These are phyloP conservation scores for Willowsia nigromaculata DNA, from an alignment of 2,888 invertebrate genomes.

Conservation along the genomic window DNA sequence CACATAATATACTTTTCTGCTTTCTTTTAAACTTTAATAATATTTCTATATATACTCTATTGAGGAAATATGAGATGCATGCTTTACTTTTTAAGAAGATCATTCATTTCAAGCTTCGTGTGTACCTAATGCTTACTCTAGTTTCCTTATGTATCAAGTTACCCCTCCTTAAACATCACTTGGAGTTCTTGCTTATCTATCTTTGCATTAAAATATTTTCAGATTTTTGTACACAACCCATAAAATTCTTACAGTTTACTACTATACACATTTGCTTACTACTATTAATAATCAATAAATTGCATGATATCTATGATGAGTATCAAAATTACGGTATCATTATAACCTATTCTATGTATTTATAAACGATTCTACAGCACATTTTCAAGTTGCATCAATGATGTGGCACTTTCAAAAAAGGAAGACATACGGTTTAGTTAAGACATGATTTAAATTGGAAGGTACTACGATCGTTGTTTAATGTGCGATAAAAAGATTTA, in stretches of 20 bases:
- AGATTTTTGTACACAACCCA: slow-evolving; percentile 58
- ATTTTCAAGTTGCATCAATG: slow-evolving; percentile 40
- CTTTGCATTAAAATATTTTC: slow-evolving; percentile 39
- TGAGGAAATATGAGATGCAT: slow-evolving; percentile 64
- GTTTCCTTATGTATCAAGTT: slow-evolving; percentile 28
- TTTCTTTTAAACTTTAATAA: slow-evolving; percentile 7
- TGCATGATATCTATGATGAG: background rate
- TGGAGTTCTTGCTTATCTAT: background rate
- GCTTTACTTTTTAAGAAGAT: slow-evolving; percentile 49
- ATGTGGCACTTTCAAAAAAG: slow-evolving; percentile 56
- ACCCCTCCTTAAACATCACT: slow-evolving; percentile 26
- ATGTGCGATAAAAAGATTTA: background rate
- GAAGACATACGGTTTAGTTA: slow-evolving; percentile 32
- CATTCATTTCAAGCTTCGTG: slow-evolving; percentile 40
- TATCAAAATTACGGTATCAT: background rate
- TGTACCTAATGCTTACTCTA: background rate
- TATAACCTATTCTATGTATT: background rate
- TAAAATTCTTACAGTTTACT: slow-evolving; percentile 17
- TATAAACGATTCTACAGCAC: slow-evolving; percentile 35
- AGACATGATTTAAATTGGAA: background rate
- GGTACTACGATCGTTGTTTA: background rate
- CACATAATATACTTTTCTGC: slow-evolving; percentile 46
- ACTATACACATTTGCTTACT: background rate
- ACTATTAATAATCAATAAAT: background rate
- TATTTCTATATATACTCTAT: background rate